A percentile compares a stretch with the other conserved stretches of the same genome.
Evolutionary conservation across 1,140 invertebrate genomes (phyloP).

Genomic region (Trachymyrmex septentrionalis): DNA sequence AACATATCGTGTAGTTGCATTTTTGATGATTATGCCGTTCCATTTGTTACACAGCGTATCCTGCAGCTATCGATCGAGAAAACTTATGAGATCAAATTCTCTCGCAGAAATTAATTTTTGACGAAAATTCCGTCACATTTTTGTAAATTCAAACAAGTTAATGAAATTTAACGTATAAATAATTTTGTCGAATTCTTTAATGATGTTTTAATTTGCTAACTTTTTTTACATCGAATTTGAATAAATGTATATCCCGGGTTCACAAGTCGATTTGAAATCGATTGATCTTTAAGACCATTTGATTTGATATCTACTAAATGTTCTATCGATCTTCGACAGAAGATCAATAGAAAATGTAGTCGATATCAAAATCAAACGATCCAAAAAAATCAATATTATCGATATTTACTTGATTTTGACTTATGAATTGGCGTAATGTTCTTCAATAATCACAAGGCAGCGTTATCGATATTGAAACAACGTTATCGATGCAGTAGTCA

Average conservation of each 20-base stretch:
- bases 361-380: too few relatives aligned
- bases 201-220: neutral
- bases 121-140: neutral
- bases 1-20: constrained; percentile 38
- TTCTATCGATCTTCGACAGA: too few relatives aligned
- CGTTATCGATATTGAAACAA: neutral
- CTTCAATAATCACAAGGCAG: neutral
- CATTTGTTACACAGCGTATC: neutral
- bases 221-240: neutral
- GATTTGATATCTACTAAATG: too few relatives aligned
- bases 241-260: too few relatives aligned
- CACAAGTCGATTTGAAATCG: too few relatives aligned
- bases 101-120: neutral
- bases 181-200: neutral
- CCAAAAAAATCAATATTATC: too few relatives aligned
- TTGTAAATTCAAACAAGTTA: neutral
- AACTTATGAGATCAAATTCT: neutral
- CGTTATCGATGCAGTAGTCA: neutral
- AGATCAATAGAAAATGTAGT: too few relatives aligned
- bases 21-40: constrained; percentile 26
- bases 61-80: neutral
- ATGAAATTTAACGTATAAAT: neutral
- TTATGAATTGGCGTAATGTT: too few relatives aligned
- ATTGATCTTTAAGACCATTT: too few relatives aligned
- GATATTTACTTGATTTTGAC: too few relatives aligned